These are phyloP conservation scores for Leptodactylus fuscus DNA, from an alignment of 2,113 vertebrate species.

Conservation along the genomic window DNA sequence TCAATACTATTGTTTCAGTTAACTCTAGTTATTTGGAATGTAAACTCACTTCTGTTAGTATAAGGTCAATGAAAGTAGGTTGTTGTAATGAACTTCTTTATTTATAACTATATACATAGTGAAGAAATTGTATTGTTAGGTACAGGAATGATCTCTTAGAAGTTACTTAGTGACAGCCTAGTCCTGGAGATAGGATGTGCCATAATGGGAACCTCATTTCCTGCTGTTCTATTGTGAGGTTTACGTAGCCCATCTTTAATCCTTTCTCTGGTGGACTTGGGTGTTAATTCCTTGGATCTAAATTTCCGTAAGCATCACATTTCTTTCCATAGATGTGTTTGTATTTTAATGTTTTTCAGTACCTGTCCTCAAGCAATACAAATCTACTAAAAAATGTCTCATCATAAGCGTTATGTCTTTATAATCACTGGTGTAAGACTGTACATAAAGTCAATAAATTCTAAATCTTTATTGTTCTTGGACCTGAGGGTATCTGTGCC, in stretches of 20 bases:
- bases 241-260: not conserved
- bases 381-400: not conserved
- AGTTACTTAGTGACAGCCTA: not conserved
- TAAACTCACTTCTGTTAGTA: not conserved
- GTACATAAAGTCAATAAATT: not conserved
- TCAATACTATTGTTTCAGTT: too few relatives aligned
- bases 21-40: not conserved
- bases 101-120: not conserved
- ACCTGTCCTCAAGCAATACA: not conserved
- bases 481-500: not conserved
- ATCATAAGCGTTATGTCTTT: too few relatives aligned
- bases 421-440: too few relatives aligned
- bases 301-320: not conserved
- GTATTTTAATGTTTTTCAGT: not conserved
- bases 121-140: not conserved
- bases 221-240: slow-evolving; percentile 1
- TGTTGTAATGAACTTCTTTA: not conserved
- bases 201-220: not conserved
- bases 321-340: not conserved
- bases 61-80: not conserved
- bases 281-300: slow-evolving; percentile 25
- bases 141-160: not conserved
- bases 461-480: not conserved
- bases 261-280: not conserved
- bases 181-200: not conserved